A percentile compares a stretch with the other conserved stretches of the same genome.
These are phyloP conservation scores for Morinoia aosen DNA, from an alignment of 2,888 invertebrate species.

Conservation along the genomic window DNA sequence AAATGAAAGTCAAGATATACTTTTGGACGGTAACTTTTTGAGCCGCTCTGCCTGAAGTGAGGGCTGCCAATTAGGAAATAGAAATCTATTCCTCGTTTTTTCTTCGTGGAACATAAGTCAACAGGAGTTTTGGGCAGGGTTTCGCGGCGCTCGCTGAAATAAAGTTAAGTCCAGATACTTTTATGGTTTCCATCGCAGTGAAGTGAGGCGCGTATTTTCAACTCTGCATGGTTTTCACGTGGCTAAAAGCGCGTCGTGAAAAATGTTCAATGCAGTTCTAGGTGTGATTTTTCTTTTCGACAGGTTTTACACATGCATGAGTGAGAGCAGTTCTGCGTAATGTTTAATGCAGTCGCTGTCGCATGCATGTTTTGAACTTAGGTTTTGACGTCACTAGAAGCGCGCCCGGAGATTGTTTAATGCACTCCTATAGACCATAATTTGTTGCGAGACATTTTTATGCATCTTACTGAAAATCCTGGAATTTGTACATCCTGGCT, in stretches of 20 bases:
- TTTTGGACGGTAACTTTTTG: neutral
- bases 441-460: too few species aligned
- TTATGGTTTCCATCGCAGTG: neutral
- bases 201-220: neutral
- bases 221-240: neutral
- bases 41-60: constrained; percentile 32
- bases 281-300: neutral
- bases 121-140: neutral
- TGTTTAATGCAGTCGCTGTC: too few species aligned
- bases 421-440: too few species aligned
- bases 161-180: neutral
- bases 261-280: neutral
- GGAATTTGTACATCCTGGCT: too few species aligned
- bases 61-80: constrained; percentile 34
- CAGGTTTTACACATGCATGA: too few species aligned
- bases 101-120: neutral
- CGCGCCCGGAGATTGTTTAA: neutral
- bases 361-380: too few species aligned
- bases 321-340: too few species aligned
- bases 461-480: too few species aligned
- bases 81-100: constrained; percentile 20
- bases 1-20: constrained; percentile 45
- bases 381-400: neutral
- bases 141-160: neutral
- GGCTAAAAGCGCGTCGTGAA: neutral